phyloP scores from a whole-genome alignment of 1,140 invertebrate species.

The Tetramorium parvispinum region DNA sequence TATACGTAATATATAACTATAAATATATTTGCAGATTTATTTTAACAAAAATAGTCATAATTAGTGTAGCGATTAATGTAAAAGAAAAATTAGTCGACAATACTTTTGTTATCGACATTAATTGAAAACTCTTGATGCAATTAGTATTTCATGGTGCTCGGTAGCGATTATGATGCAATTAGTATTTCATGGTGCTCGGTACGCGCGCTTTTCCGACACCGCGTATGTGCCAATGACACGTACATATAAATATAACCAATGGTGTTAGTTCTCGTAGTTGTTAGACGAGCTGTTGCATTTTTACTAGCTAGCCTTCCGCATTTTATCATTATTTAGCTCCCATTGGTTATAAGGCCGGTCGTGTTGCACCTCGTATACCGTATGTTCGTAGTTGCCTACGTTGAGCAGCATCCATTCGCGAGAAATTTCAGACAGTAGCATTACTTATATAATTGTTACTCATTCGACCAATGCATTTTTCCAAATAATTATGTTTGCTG shows the following conservation, averaged over 20 bases:
- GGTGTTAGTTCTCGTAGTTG: constrained; percentile 83
- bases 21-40: neutral
- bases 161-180: too few relatives aligned
- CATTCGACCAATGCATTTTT: neutral
- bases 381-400: constrained; percentile 63
- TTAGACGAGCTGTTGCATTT: constrained; percentile 85
- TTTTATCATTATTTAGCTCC: constrained; percentile 83
- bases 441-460: neutral
- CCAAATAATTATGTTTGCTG: neutral
- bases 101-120: neutral
- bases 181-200: constrained; percentile 5
- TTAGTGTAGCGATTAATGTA: neutral
- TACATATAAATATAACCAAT: constrained; percentile 81
- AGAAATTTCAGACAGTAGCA: neutral
- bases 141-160: constrained; percentile 1
- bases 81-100: neutral
- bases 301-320: constrained; percentile 85
- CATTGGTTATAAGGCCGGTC: constrained; percentile 80
- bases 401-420: constrained; percentile 14
- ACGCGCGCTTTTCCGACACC: constrained; percentile 65
- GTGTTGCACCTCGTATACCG: constrained; percentile 68
- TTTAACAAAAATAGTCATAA: neutral
- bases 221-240: constrained; percentile 80
- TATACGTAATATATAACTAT: constrained; percentile 8
- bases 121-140: neutral